Evolutionary conservation across 2,797 vertebrate species (phyloP).

Genomic region (Epinephelus awoara): DNA sequence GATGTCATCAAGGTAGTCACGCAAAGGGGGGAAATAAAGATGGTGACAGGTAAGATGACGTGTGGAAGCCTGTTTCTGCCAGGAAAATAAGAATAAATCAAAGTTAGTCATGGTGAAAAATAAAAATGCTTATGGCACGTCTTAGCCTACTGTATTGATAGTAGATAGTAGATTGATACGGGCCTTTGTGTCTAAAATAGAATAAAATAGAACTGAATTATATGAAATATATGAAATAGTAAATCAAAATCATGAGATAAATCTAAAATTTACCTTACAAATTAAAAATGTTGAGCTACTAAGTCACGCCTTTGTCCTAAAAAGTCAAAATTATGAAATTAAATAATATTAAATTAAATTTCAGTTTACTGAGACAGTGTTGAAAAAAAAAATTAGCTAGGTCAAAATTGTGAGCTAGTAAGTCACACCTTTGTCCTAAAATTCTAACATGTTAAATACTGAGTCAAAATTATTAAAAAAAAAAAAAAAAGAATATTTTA

Average conservation of each 20-base stretch:
- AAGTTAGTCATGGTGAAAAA: background rate
- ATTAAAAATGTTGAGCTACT: background rate
- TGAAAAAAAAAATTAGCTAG: no score
- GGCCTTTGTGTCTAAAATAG: no score
- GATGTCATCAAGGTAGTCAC: background rate
- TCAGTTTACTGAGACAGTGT: no score
- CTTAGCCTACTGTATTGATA: no score
- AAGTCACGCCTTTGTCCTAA: no score
- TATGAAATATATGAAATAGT: background rate
- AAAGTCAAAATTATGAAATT: no score
- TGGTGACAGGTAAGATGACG: background rate
- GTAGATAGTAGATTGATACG: no score
- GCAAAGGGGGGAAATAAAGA: background rate
- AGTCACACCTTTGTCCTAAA: no score
- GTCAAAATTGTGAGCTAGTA: no score
- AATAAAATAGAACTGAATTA: no score
- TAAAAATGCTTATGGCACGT: background rate
- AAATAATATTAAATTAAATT: no score
- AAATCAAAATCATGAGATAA: background rate
- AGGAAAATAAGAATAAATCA: background rate
- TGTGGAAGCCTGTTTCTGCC: background rate
- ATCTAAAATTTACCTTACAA: background rate
- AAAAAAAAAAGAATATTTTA: background rate
- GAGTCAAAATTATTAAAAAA: no score
- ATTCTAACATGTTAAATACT: background rate